Conservation (phyloP, 2,113 vertebrate genomes). For the Dromiciops gliroides region DNA sequence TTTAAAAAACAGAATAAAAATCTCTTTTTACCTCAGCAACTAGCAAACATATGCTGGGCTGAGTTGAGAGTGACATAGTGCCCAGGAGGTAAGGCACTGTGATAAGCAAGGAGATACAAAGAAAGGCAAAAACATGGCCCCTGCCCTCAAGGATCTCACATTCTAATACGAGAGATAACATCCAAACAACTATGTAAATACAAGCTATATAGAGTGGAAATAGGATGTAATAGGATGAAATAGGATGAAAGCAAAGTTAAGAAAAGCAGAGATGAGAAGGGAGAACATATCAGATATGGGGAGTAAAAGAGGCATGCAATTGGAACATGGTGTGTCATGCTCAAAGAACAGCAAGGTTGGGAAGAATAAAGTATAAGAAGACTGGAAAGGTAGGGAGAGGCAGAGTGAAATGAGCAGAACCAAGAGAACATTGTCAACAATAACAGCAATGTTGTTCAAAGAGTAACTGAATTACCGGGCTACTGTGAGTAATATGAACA, state of each 20-base stretch:
- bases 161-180: neutral
- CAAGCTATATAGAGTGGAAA: neutral
- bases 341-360: neutral
- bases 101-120: neutral
- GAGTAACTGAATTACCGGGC: neutral
- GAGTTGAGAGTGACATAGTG: neutral
- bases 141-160: neutral
- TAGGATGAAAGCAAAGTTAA: neutral
- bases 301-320: neutral
- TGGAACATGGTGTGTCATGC: neutral
- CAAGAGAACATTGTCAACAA: neutral
- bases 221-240: neutral
- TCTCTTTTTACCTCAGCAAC: neutral
- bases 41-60: neutral
- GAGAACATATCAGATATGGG: neutral
- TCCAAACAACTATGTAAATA: neutral
- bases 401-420: neutral
- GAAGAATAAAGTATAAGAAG: neutral
- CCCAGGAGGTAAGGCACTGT: neutral
- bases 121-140: neutral
- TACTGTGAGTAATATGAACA: neutral
- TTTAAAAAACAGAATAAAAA: neutral
- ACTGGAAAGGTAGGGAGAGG: neutral
- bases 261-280: neutral
- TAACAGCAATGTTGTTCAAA: neutral